Evolutionary conservation across 2,797 vertebrate genomes (phyloP).

Genomic region (Philypnodon macrostomus): DNA sequence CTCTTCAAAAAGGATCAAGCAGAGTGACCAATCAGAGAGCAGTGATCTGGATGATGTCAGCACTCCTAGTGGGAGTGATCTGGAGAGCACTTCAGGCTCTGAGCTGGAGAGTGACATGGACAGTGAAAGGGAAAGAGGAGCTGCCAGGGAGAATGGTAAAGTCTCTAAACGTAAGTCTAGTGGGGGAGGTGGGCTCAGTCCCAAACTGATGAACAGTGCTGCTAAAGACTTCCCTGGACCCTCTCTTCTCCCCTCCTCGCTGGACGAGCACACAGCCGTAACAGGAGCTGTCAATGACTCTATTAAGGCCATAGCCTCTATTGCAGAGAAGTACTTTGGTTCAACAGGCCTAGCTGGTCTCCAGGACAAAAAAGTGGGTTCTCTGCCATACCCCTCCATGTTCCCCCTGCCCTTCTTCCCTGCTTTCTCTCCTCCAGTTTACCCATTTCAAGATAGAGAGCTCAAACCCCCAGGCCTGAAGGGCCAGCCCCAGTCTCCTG

Average conservation of each 20-base stretch:
- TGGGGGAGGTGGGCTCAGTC: slow-evolving; percentile 82
- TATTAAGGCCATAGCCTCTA: slow-evolving; percentile 99
- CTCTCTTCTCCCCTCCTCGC: slow-evolving; percentile 86
- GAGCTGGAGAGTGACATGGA: slow-evolving; percentile 98
- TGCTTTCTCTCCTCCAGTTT: slow-evolving; percentile 96
- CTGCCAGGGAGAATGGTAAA: slow-evolving; percentile 92
- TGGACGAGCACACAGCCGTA: slow-evolving; percentile 95
- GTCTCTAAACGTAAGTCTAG: slow-evolving; percentile 87
- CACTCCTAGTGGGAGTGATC: slow-evolving; percentile 96
- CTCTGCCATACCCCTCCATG: slow-evolving; percentile 96
- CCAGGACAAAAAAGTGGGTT: slow-evolving; percentile 95
- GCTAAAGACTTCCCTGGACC: slow-evolving; percentile 90
- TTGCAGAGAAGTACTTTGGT: slow-evolving; percentile 99
- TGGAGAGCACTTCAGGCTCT: slow-evolving; percentile 98
- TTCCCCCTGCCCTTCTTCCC: slow-evolving; percentile 98
- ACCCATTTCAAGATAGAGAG: slow-evolving; percentile 94
- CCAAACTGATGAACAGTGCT: slow-evolving; percentile 75
- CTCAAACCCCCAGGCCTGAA: slow-evolving; percentile 86
- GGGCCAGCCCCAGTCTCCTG: slow-evolving; percentile 87
- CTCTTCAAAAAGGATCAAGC: slow-evolving; percentile 86
- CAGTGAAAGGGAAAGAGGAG: slow-evolving; percentile 92
- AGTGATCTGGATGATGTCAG: slow-evolving; percentile 97
- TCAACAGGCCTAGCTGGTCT: slow-evolving; percentile 94
- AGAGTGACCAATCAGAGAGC: slow-evolving; percentile 96
- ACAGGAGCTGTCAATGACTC: slow-evolving; percentile 99